Base-by-base conservation (phyloP, 64 coral and sea anemone genomes). In the Porites lutea region DNA sequence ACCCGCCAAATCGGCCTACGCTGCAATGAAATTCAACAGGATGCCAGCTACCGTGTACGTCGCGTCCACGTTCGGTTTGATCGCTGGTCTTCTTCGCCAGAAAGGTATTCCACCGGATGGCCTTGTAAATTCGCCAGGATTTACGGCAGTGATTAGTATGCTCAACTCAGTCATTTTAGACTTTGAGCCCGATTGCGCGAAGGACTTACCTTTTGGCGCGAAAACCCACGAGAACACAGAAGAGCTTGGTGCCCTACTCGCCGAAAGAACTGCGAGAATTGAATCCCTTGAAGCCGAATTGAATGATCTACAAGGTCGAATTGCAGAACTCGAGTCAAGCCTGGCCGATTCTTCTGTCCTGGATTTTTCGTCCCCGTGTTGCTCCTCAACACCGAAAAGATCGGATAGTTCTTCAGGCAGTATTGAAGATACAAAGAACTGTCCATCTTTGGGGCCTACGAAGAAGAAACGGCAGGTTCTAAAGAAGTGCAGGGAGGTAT, bases 61-160 rank as follows among this genome's bases (percentile, higher is more conserved):
- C 7, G 80, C 80, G 3, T 64, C 80, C 5, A 23, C 80, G 9
- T 83, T 83, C 48, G 65, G 66, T 49, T 16, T 86, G 18, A 71
- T 45, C 52, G 67, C 67, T 13, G 83, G 83, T 52, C 67, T 86
- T 71, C 19, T 86, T 8, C 37, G 83, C 46, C 65, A 59, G 18
- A 86, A 60, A 60, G 83, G 72, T 20, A 70, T 86, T 48, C 65
- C 83, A 18, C 45, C 43, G 16, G 51, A 71, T 50, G 83, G 67
- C 23, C 67, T 86, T 10, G 27, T 70, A 12, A 10, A 22, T 16
- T 86, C 83, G 83, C 43, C 62, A 13, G 19, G 13, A 14, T 86
- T 86, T 48, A 46, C 71, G 47, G 47, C 83, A 11, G 83, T 86
- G 11, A 27, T 86, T 52, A 51, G 0, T 5, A 11, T 70, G 43